Evolutionary conservation across 2,113 vertebrate genomes (phyloP), one percentile per base, ranked within the genome.

Genomic region (Chaetodon auriga): DNA sequence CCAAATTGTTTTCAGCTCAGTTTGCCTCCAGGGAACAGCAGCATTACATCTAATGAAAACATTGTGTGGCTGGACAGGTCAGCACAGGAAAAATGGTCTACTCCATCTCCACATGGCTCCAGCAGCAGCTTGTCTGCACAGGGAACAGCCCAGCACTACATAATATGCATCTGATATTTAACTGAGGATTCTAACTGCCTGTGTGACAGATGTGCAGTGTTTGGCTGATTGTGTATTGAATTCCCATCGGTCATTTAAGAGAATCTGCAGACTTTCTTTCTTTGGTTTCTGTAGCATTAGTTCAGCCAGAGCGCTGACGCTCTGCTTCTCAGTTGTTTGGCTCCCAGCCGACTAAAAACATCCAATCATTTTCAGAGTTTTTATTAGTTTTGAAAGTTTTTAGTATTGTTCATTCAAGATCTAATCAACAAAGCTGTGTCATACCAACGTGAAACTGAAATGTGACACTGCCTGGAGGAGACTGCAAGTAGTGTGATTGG

Each of bases 1-100:
- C 16, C 48, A n/a, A 69, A 53, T 53, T 54, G 18, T 38, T 69
- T 69, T 69, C 49, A 69, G 66, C 66, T 53, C 66, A 51, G 49
- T 69, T 54, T 38, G 68, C 49, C 68, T 19, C 30, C 2, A 14
- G 68, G 49, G 35, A 69, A n/a, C 19, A 1, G 35, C 18, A 38
- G 19, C 19, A 15, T 53, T 53, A 38, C 12, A 2, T 7, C 35
- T 69, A 69, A 69, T 69, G 68, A 53, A 69, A 69, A 69, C 68
- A 69, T n/a, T 38, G 30, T 69, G 68, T 54, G 35, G 68, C 68
- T 14, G 48, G 30, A 53, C 30, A 53, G 30, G 25, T 48, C 48
- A 19, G 45, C 43, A 48, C 64, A 30, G 16, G 18, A 35, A 51
- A 48, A 49, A 15, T 48, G 16, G 25, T 7, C 38, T 43, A 36